These are phyloP conservation scores for Malurus alboscapulatus DNA, from an alignment of 2,113 vertebrate species.

Conservation along the genomic window DNA sequence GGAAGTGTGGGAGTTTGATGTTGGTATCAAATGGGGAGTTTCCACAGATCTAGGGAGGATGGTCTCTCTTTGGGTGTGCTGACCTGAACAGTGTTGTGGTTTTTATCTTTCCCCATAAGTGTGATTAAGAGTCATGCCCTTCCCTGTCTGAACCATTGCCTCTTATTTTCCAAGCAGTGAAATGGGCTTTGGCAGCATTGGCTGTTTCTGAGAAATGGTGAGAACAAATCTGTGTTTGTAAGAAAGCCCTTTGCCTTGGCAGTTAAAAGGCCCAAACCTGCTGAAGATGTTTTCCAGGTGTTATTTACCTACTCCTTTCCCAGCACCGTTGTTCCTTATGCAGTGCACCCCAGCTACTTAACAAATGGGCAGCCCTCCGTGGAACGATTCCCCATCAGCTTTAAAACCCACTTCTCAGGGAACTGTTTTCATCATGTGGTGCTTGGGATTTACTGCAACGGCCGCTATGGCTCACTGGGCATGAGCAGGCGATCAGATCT, in stretches of 20 bases:
- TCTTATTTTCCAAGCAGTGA: not conserved
- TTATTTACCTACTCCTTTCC: not conserved
- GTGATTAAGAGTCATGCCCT: not conserved
- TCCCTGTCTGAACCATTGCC: not conserved
- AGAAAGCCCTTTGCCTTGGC: not conserved
- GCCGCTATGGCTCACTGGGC: constrained; percentile 89
- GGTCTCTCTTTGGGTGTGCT: not conserved
- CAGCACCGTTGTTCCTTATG: constrained; percentile 49
- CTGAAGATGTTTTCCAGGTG: not conserved
- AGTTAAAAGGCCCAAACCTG: not conserved
- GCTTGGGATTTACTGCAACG: constrained; percentile 92
- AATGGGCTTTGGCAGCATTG: not conserved
- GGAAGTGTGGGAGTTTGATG: accelerated
- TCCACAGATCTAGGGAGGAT: not conserved
- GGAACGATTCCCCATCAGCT: constrained; percentile 97
- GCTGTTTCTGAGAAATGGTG: not conserved
- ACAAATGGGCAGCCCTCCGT: constrained; percentile 91
- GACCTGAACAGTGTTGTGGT: not conserved
- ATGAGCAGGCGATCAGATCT: constrained; percentile 94
- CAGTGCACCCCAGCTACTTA: constrained; percentile 81
- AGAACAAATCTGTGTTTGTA: not conserved
- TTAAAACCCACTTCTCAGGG: constrained; percentile 97
- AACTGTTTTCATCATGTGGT: constrained; percentile 96
- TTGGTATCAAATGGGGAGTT: not conserved
- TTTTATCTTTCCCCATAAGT: not conserved